Percentiles rank a stretch among this genome's conserved stretches.
Conservation (phyloP, 2,113 vertebrate genomes). For the Acrocephalus kingi region DNA sequence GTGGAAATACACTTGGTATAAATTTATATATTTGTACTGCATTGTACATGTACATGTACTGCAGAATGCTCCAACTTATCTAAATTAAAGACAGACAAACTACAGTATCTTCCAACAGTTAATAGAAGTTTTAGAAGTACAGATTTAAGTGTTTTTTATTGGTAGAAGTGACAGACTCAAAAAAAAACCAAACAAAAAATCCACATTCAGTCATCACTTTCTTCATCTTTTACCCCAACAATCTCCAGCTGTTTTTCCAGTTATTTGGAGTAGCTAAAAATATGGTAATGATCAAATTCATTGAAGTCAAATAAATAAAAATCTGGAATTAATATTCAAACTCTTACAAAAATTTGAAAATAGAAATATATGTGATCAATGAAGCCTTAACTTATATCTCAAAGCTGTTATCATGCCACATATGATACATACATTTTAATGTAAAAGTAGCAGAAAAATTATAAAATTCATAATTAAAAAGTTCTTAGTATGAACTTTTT, state of each 20-base stretch:
- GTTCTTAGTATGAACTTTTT: neutral
- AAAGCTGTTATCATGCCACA: neutral
- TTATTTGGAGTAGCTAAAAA: neutral
- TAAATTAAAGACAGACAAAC: neutral
- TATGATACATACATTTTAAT: neutral
- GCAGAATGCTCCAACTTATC: too few species aligned
- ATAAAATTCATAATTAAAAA: neutral
- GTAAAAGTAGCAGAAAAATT: neutral
- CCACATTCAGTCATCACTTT: neutral
- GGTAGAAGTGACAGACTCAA: neutral
- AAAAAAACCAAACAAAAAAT: accelerated
- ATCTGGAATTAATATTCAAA: neutral
- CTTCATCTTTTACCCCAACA: neutral
- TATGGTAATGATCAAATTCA: neutral
- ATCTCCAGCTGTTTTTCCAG: neutral
- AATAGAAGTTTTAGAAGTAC: neutral
- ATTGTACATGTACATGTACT: neutral
- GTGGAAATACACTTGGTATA: neutral
- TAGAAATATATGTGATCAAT: neutral
- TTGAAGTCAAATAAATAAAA: neutral
- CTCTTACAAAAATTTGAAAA: neutral
- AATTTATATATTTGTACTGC: neutral
- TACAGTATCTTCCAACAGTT: neutral
- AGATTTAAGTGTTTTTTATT: neutral
- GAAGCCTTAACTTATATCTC: neutral